These are phyloP conservation scores for Macaria notata DNA, from an alignment of 2,888 invertebrate species.

Conservation along the genomic window DNA sequence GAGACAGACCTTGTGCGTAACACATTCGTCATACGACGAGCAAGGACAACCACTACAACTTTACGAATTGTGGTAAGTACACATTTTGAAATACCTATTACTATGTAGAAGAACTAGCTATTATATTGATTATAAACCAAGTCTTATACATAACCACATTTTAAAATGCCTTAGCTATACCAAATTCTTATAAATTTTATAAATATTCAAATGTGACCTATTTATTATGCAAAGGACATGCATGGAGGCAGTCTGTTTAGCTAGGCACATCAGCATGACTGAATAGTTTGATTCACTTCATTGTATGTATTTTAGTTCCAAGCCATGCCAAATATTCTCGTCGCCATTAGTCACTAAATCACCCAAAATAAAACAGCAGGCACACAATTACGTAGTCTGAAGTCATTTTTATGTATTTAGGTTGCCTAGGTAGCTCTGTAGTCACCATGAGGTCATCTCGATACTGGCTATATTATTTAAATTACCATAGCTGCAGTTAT, in stretches of 20 bases:
- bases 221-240: no score
- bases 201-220: no score
- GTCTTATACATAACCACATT: no score
- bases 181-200: no score
- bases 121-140: no score
- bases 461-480: conserved; percentile 18
- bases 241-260: no score
- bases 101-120: no score
- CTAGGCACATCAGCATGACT: no score
- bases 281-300: no score
- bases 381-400: conserved; percentile 1
- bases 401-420: conserved; percentile 9
- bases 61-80: conserved; percentile 15
- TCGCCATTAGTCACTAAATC: not conserved
- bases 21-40: conserved; percentile 15
- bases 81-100: not conserved
- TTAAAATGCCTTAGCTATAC: no score
- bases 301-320: no score
- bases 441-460: conserved; percentile 17
- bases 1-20: conserved; percentile 7
- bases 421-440: conserved; percentile 11
- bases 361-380: not conserved
- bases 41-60: conserved; percentile 9
- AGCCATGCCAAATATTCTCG: not conserved
- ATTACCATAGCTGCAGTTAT: conserved; percentile 14